Evolutionary conservation across 2,888 invertebrate genomes (phyloP).

Genomic region (Hypomecis punctinalis): DNA sequence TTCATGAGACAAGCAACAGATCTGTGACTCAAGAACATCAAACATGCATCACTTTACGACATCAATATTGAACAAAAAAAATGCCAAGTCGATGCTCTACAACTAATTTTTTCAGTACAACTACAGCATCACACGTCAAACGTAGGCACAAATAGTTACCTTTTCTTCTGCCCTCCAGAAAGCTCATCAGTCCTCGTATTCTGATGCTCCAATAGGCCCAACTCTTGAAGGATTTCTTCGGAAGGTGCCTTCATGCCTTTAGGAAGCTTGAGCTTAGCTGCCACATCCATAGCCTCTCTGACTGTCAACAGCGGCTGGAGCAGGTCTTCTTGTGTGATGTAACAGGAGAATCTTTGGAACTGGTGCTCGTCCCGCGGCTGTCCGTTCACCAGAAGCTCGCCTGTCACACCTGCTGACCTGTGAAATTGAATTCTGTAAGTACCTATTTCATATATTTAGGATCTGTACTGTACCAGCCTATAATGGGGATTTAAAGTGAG

Average conservation of each 20-base stretch:
- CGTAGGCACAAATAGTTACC: constrained; percentile 54
- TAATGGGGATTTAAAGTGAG: too few species aligned
- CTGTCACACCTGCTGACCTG: constrained; percentile 88
- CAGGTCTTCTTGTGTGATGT: constrained; percentile 92
- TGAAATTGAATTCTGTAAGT: constrained; percentile 12
- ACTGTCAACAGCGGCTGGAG: constrained; percentile 90
- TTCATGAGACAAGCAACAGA: too few species aligned
- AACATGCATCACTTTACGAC: too few species aligned
- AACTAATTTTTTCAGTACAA: too few species aligned
- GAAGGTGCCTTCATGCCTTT: constrained; percentile 74
- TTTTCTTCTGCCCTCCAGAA: constrained; percentile 93
- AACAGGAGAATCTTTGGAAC: constrained; percentile 90
- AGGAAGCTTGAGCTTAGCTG: constrained; percentile 90
- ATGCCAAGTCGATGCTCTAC: too few species aligned
- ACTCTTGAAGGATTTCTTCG: constrained; percentile 85
- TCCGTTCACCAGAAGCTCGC: constrained; percentile 88
- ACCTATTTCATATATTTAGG: too few species aligned
- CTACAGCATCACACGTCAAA: background rate
- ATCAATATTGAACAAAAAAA: too few species aligned
- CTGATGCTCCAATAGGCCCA: constrained; percentile 87
- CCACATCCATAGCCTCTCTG: constrained; percentile 90
- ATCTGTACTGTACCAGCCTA: too few species aligned
- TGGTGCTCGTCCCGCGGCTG: constrained; percentile 85
- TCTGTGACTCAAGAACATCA: too few species aligned
- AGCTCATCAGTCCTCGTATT: constrained; percentile 86